Conservation (phyloP, 2,888 invertebrate genomes). For the Tipula vernalis region DNA sequence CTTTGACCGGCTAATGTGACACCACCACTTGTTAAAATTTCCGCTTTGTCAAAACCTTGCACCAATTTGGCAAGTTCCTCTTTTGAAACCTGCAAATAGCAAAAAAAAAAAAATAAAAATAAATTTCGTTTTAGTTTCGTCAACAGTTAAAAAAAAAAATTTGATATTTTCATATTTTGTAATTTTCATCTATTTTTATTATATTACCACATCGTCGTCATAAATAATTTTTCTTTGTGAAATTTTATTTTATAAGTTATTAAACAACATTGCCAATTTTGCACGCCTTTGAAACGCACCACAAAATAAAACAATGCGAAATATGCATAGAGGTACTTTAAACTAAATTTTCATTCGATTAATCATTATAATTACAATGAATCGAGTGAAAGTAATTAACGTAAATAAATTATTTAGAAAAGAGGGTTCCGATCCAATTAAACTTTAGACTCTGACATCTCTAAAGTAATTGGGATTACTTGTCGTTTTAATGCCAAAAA, state of each 20-base stretch:
- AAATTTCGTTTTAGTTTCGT: neutral
- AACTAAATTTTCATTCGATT: neutral
- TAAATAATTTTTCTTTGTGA: neutral
- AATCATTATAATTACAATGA: neutral
- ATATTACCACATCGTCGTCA: neutral
- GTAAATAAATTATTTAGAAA: neutral
- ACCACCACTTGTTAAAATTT: constrained; percentile 77
- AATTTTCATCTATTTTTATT: neutral
- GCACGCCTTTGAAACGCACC: neutral
- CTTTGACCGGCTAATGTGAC: constrained; percentile 84
- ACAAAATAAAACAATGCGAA: neutral
- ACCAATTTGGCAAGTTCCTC: constrained; percentile 84
- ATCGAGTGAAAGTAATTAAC: neutral
- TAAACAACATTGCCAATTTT: neutral
- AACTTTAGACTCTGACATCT: neutral
- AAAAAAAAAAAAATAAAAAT: constrained; percentile 22
- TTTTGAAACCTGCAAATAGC: constrained; percentile 64
- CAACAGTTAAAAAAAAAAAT: constrained; percentile 5
- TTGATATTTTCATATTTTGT: neutral
- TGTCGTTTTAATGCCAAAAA: neutral
- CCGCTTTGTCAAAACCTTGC: constrained; percentile 81
- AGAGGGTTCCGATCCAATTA: neutral
- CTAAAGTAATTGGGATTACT: neutral
- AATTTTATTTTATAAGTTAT: neutral
- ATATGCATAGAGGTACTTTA: neutral